These are phyloP conservation scores for Hypena proboscidalis DNA, from an alignment of 2,888 invertebrate genomes.

Conservation along the genomic window DNA sequence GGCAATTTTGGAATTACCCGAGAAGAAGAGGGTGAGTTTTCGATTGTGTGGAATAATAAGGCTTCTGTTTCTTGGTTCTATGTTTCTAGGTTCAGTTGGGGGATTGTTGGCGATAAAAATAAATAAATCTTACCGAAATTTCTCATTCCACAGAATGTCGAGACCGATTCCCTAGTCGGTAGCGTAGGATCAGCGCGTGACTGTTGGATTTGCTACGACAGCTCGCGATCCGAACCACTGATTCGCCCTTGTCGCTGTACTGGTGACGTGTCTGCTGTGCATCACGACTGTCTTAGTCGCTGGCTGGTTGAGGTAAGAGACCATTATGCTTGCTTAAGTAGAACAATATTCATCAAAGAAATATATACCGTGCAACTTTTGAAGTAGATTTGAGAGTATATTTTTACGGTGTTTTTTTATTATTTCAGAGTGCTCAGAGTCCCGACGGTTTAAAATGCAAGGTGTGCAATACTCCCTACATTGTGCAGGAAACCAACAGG, in stretches of 20 bases:
- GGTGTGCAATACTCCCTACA: slow-evolving; percentile 93
- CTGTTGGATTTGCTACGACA: slow-evolving; percentile 98
- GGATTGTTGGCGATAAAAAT: no score
- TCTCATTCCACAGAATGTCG: slow-evolving; percentile 71
- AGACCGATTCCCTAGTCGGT: slow-evolving; percentile 76
- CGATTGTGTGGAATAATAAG: neutral
- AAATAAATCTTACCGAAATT: no score
- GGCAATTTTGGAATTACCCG: neutral
- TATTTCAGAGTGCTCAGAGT: slow-evolving; percentile 86
- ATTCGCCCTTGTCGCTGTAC: slow-evolving; percentile 96
- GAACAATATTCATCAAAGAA: no score
- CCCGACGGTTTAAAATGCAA: slow-evolving; percentile 91
- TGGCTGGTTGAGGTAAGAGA: slow-evolving; percentile 97
- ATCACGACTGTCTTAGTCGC: slow-evolving; percentile 95
- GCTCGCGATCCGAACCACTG: slow-evolving; percentile 91
- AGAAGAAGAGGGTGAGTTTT: slow-evolving; percentile 31
- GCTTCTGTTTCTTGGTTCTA: no score
- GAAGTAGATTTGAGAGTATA: no score
- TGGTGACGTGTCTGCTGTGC: slow-evolving; percentile 96
- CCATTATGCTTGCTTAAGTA: no score
- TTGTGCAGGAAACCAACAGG: slow-evolving; percentile 90
- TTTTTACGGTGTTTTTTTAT: neutral
- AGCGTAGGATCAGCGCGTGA: slow-evolving; percentile 83
- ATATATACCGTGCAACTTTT: no score
- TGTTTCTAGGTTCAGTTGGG: no score